Conservation (phyloP, 2,797 vertebrate species). For the Schizopygopsis pylzovi region DNA sequence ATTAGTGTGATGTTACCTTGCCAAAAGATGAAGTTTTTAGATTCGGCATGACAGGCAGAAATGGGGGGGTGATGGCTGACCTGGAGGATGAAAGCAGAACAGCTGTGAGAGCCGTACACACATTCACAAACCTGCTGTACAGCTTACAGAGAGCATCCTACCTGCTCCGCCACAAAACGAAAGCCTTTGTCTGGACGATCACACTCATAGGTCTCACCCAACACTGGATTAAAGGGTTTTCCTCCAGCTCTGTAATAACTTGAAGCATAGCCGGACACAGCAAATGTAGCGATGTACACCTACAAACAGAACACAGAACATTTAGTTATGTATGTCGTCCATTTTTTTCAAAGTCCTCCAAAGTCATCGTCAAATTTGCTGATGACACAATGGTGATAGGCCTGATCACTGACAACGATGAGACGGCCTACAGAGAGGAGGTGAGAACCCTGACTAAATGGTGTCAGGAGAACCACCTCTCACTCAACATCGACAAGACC, state of each 20-base stretch:
- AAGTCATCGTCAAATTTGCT: too few species aligned
- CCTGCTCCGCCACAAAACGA: slow-evolving; percentile 86
- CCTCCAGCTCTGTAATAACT: slow-evolving; percentile 95
- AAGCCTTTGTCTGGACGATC: slow-evolving; percentile 92
- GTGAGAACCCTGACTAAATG: too few species aligned
- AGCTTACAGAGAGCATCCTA: slow-evolving; percentile 49
- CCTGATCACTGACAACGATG: too few species aligned
- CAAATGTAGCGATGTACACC: slow-evolving; percentile 95
- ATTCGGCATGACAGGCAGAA: slow-evolving; percentile 95
- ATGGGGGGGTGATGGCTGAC: slow-evolving; percentile 98
- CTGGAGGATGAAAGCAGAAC: slow-evolving; percentile 72
- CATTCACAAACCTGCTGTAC: slow-evolving; percentile 15
- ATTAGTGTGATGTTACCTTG: slow-evolving; percentile 85
- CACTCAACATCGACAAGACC: too few species aligned
- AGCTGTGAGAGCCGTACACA: slow-evolving; percentile 13
- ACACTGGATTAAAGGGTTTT: slow-evolving; percentile 96
- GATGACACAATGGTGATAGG: too few species aligned
- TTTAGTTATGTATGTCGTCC: background rate
- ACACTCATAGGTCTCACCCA: slow-evolving; percentile 96
- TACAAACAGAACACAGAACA: slow-evolving; percentile 63
- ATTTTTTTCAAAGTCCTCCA: too few species aligned
- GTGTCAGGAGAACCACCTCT: too few species aligned
- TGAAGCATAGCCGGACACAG: slow-evolving; percentile 91
- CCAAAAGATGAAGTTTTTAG: slow-evolving; percentile 93
- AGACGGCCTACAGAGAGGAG: too few species aligned